These are phyloP conservation scores for Nesogale talazaci DNA, from an alignment of 2,113 vertebrate genomes.

Conservation along the genomic window DNA sequence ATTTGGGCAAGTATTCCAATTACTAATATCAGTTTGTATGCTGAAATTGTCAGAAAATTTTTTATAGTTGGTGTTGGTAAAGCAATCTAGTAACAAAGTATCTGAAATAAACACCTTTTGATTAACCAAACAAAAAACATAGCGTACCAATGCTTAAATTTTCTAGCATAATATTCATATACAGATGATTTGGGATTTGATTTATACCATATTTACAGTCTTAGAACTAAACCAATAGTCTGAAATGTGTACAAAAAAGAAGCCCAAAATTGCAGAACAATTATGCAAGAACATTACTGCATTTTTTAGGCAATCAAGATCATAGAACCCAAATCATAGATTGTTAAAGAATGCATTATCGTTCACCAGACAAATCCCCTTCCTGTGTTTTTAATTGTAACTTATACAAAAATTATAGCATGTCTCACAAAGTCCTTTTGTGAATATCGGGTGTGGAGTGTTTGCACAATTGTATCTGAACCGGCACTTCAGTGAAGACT, in stretches of 20 bases:
- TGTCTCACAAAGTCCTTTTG: slow-evolving; percentile 70
- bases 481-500: slow-evolving; percentile 57
- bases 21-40: background rate
- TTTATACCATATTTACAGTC: background rate
- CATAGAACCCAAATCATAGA: slow-evolving; percentile 51
- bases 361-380: slow-evolving; percentile 75
- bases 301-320: slow-evolving; percentile 64
- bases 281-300: slow-evolving; percentile 19
- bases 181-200: background rate
- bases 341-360: slow-evolving; percentile 70
- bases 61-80: background rate
- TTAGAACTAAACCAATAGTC: background rate
- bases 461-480: slow-evolving; percentile 55
- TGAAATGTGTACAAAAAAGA: background rate
- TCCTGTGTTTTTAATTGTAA: slow-evolving; percentile 69
- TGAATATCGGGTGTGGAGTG: slow-evolving; percentile 70
- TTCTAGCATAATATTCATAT: background rate
- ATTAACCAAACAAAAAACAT: background rate
- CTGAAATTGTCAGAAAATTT: background rate
- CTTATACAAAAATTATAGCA: slow-evolving; percentile 65
- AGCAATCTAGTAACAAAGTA: background rate
- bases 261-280: background rate
- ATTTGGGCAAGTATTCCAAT: background rate
- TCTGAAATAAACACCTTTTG: background rate
- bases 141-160: background rate